Evolutionary conservation across 2,797 vertebrate species (phyloP).

Genomic region (Enteromius treurensis): DNA sequence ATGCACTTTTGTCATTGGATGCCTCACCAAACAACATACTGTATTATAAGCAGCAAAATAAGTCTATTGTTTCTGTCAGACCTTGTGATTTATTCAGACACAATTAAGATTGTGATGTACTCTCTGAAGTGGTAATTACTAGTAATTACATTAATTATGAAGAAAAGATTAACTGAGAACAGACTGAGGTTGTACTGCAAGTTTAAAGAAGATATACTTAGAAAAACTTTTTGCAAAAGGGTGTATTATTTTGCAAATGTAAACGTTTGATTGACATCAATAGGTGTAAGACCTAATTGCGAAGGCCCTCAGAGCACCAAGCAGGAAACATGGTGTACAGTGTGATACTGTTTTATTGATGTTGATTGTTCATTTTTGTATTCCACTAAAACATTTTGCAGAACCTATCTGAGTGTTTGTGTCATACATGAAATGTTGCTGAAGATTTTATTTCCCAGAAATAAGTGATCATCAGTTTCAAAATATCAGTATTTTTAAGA

Average conservation of each 20-base stretch:
- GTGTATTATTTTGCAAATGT: not conserved
- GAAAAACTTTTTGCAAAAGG: not conserved
- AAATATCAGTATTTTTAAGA: slow-evolving; percentile 2
- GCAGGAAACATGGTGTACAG: not conserved
- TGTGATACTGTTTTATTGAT: not conserved
- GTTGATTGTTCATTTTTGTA: slow-evolving; percentile 22
- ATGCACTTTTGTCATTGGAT: slow-evolving; percentile 11
- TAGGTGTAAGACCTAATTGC: not conserved
- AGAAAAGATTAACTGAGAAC: not conserved
- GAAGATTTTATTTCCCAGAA: slow-evolving; percentile 18
- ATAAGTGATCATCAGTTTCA: slow-evolving; percentile 1
- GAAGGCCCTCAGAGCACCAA: slow-evolving; percentile 3
- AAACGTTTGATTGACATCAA: not conserved
- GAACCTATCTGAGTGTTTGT: not conserved
- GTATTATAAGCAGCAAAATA: not conserved
- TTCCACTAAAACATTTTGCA: slow-evolving; percentile 14
- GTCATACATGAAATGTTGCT: not conserved
- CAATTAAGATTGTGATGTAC: slow-evolving; percentile 3
- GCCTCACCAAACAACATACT: not conserved
- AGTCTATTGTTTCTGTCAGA: not conserved
- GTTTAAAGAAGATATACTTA: not conserved
- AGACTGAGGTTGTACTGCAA: not conserved
- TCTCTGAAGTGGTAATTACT: slow-evolving; percentile 2
- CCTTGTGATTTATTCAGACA: not conserved
- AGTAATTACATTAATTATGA: slow-evolving; percentile 1